Evolutionary conservation across 1,140 invertebrate genomes (phyloP).

Genomic region (Paralvinella palmiformis): DNA sequence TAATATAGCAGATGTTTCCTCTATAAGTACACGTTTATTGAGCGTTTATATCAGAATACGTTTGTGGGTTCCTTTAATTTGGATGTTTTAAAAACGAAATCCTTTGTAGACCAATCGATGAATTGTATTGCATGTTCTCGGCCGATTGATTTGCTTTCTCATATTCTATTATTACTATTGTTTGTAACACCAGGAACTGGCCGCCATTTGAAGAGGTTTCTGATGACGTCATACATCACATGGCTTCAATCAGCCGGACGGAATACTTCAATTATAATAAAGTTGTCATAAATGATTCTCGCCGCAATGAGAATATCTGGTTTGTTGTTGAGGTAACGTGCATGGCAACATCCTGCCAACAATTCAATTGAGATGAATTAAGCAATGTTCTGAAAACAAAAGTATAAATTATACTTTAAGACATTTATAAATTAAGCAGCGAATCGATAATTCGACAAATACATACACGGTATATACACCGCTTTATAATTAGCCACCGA

Average conservation of each 20-base stretch:
- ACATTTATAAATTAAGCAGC: background rate
- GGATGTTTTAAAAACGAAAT: background rate
- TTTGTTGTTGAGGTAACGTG: conserved; percentile 16
- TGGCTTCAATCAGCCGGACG: conserved; percentile 13
- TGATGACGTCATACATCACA: background rate
- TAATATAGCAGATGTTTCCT: background rate
- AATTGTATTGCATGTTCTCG: background rate
- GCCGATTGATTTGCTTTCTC: no score
- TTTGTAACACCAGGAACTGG: conserved; percentile 9
- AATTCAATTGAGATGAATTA: background rate
- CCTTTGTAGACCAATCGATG: background rate
- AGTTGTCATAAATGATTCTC: conserved; percentile 11
- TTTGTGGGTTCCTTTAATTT: background rate
- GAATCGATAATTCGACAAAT: background rate
- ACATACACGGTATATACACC: background rate
- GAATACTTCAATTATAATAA: conserved; percentile 17
- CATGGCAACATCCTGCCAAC: background rate
- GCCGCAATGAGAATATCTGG: conserved; percentile 11
- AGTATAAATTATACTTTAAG: background rate
- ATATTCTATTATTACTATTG: no score
- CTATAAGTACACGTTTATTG: background rate
- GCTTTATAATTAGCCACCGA: background rate
- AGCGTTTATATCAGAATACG: background rate
- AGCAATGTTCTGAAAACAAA: background rate
- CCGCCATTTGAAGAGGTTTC: conserved; percentile 1